Conservation (phyloP, 37 sponge, comb jelly and placozoan genomes). For the Beroe forskalii region DNA sequence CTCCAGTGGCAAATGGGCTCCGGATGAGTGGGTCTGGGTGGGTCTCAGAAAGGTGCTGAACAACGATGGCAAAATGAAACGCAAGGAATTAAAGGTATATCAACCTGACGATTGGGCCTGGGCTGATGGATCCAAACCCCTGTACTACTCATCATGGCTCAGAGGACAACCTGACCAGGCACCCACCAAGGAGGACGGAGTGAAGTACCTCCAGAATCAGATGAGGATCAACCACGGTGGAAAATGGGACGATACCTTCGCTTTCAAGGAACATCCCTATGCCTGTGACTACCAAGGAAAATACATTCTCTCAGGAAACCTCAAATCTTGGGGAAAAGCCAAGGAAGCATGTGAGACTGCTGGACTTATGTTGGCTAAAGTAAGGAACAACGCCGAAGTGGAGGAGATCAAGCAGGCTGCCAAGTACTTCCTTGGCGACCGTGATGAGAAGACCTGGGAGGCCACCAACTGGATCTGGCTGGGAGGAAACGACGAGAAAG, state of each 20-base stretch:
- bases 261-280: conserved; percentile 24
- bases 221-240: conserved; percentile 57
- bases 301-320: conserved; percentile 28
- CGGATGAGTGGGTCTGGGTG: conserved; percentile 38
- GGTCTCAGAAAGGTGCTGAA: conserved; percentile 53
- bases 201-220: conserved; percentile 40
- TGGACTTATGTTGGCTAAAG: conserved; percentile 41
- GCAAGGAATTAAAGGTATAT: not conserved
- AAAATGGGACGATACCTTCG: conserved; percentile 61
- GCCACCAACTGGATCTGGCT: conserved; percentile 61
- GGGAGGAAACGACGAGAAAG: conserved; percentile 8
- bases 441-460: not conserved
- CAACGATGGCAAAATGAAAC: not conserved
- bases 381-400: not conserved
- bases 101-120: conserved; percentile 34
- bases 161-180: not conserved
- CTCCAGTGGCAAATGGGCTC: not conserved
- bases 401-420: conserved; percentile 13
- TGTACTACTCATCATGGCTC: not conserved
- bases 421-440: conserved; percentile 20
- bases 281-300: conserved; percentile 63
- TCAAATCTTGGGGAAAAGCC: not conserved
- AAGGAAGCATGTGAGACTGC: conserved; percentile 33
- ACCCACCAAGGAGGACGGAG: not conserved
- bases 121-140: conserved; percentile 49